Conservation (phyloP, 2,888 invertebrate genomes). For the Scaptodrosophila latifasciaeformis region DNA sequence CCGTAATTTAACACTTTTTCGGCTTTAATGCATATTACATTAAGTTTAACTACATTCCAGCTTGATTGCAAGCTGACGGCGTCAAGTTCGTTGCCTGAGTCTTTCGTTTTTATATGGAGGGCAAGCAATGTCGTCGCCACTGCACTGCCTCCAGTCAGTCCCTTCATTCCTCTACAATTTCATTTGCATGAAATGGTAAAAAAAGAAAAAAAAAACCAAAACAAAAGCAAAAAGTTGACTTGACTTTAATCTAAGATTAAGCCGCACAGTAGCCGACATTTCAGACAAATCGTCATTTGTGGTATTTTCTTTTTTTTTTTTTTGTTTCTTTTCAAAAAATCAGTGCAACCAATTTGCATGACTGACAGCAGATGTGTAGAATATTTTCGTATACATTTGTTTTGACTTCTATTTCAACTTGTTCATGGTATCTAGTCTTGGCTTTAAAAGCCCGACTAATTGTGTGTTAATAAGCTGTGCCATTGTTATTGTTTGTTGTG, state of each 20-base stretch:
- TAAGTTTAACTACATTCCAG: conserved; percentile 56
- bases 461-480: conserved; percentile 56
- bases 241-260: conserved; percentile 31
- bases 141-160: conserved; percentile 22
- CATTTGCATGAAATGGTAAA: conserved; percentile 3
- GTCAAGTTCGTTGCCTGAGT: conserved; percentile 54
- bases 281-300: conserved; percentile 31
- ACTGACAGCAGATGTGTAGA: conserved; percentile 26
- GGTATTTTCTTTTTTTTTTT: no score
- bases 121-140: conserved; percentile 16
- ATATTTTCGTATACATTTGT: conserved; percentile 24
- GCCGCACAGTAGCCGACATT: conserved; percentile 5
- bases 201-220: no score
- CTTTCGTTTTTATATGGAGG: conserved; percentile 41
- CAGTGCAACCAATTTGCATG: conserved; percentile 41
- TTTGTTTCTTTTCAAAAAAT: conserved; percentile 6
- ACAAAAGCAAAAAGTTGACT: no score
- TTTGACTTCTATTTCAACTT: no score
- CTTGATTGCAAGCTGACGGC: conserved; percentile 50
- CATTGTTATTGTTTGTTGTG: background rate
- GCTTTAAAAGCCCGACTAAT: conserved; percentile 44
- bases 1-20: conserved; percentile 60
- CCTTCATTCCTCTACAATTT: background rate
- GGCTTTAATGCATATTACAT: conserved; percentile 44
- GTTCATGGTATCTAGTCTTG: no score